Conservation (phyloP, 1,140 invertebrate species). For the Globodera ellingtonae region DNA sequence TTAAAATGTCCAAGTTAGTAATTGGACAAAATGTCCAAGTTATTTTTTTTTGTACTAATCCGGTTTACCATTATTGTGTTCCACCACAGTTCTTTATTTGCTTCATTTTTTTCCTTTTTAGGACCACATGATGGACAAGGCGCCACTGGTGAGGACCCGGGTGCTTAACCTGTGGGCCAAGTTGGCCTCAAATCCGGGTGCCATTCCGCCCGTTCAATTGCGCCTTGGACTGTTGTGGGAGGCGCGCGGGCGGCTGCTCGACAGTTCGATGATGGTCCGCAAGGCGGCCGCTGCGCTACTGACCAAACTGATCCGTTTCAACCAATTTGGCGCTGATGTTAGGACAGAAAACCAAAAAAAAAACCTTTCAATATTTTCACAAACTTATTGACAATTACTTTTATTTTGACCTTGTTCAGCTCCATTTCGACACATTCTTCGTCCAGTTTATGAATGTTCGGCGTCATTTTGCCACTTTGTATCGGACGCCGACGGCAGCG, state of each 20-base stretch:
- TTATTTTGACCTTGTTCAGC: background rate
- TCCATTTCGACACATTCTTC: background rate
- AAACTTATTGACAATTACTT: too few species aligned
- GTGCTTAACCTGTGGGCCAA: constrained; percentile 40
- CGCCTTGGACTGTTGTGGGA: constrained; percentile 21
- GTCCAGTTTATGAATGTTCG: background rate
- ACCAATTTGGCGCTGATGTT: constrained; percentile 22
- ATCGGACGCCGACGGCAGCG: background rate
- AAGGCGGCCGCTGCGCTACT: constrained; percentile 28
- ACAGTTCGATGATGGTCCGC: constrained; percentile 32
- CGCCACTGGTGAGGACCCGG: constrained; percentile 31
- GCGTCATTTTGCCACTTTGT: background rate
- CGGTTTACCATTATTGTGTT: background rate
- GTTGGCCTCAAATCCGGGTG: constrained; percentile 13
- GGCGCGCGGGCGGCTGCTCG: constrained; percentile 16
- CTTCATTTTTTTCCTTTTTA: background rate
- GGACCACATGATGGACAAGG: constrained; percentile 34
- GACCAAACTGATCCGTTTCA: constrained; percentile 7
- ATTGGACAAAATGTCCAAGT: too few species aligned
- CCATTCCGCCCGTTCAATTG: constrained; percentile 23
- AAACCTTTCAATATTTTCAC: too few species aligned
- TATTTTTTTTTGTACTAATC: too few species aligned
- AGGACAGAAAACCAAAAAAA: too few species aligned
- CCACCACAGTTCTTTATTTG: background rate
- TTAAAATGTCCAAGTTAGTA: too few species aligned